Evolutionary conservation across 1,140 invertebrate species (phyloP).

Genomic region (Phocides pigmalion): DNA sequence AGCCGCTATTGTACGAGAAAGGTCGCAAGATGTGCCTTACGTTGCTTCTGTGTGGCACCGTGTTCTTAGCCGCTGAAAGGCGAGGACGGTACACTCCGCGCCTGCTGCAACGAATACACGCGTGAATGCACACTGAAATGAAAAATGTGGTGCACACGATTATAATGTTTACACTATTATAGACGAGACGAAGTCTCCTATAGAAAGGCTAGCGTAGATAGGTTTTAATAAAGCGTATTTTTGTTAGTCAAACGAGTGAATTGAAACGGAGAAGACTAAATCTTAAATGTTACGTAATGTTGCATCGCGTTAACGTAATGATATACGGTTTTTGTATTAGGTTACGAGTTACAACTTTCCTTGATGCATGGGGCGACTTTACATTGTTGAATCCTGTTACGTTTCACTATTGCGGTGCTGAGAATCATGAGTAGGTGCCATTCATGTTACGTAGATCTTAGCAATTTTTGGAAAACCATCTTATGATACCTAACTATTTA

Average conservation of each 20-base stretch:
- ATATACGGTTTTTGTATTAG: conserved; percentile 72
- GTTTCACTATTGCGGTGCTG: conserved; percentile 47
- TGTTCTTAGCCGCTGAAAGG: neutral
- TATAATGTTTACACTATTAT: conserved; percentile 77
- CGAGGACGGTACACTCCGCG: neutral
- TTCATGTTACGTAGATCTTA: conserved; percentile 57
- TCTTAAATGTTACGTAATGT: conserved; percentile 79
- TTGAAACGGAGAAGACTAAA: conserved; percentile 83
- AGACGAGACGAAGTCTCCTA: conserved; percentile 75
- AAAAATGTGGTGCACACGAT: conserved; percentile 60
- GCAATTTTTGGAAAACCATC: conserved; percentile 43
- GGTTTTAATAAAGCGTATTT: conserved; percentile 75
- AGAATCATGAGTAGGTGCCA: conserved; percentile 42
- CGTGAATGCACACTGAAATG: conserved; percentile 39
- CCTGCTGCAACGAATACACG: conserved; percentile 34
- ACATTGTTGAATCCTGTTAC: conserved; percentile 61
- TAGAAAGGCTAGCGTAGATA: conserved; percentile 82
- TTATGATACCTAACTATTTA: conserved; percentile 45
- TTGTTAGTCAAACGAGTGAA: conserved; percentile 77
- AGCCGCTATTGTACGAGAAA: no score
- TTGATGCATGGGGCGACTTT: conserved; percentile 39
- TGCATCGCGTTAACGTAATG: conserved; percentile 76
- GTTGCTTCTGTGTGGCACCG: no score
- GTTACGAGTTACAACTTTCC: conserved; percentile 42
- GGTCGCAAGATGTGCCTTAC: no score